Base-by-base conservation (phyloP, 2,888 invertebrate species). In the Fragum whitleyi region DNA sequence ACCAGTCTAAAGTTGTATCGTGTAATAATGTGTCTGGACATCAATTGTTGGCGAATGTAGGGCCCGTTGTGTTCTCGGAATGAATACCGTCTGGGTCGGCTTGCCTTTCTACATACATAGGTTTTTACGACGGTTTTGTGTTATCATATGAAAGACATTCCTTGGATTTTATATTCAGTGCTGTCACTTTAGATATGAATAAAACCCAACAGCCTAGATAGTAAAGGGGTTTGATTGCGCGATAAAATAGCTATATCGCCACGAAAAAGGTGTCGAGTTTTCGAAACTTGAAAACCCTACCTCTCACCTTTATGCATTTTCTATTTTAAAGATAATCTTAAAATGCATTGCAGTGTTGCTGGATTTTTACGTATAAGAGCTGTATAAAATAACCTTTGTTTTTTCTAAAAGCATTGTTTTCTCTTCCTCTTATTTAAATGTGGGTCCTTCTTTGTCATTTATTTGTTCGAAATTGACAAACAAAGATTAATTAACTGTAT, bases 191-290 rank as follows among this genome's bases (percentile, higher is more conserved):
- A 16, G 21, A 51, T 51, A 51, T 51, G 19, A 51, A 51, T 51
- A 51, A 51, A 51, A 51, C 51, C 51, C 51, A 51, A 51, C 51
- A 16, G 21, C 14, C 51, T 3, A 51, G 51, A 51, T 16, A 21
- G 53, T n/a, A 23, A n/a, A 53, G 53, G 59, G 59, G 16, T 32
- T 62, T 32, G 65, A 65, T 42, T 26, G 70, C 21, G 53, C 53
- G 70, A 70, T 70, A 70, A 70, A 70, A 70, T 70, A 55, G 19
- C 26, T 57, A 32, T 19, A 36, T 70, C 70, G 16, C 70, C 55
- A 32, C n/a, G 70, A 55, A 57, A 32, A 23, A 53, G 55, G 55
- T 55, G 70, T 32, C 70, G 53, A 55, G 36, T 70, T 70, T 55
- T 36, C 32, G 11, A 70, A 70, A 70, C 70, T 57, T 57, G 36